A percentile compares a stretch with the other conserved stretches of the same genome.
These are phyloP conservation scores for Sus scrofa DNA, from an alignment of 2,113 vertebrate species.

Conservation along the genomic window T2T-Sscrofa CM000816.6:28120001-28120500, in stretches of 20 bases:
- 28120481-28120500: background rate
- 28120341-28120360: slow-evolving; percentile 36
- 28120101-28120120: slow-evolving; percentile 33
- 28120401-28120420: slow-evolving; percentile 37
- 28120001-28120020: background rate
- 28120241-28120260: slow-evolving; percentile 41
- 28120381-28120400: background rate
- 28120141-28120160: background rate
- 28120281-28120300: background rate
- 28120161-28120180: slow-evolving; percentile 38
- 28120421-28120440: background rate
- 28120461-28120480: slow-evolving; percentile 25
- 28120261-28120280: background rate
- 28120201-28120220: slow-evolving; percentile 9
- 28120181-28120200: background rate
- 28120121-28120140: slow-evolving; percentile 21
- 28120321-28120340: background rate
- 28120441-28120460: slow-evolving; percentile 23
- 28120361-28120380: slow-evolving; percentile 33
- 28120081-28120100: background rate
- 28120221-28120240: background rate
- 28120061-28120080: background rate
- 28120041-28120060: background rate
- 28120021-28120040: background rate
- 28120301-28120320: slow-evolving; percentile 50